phyloP scores from a whole-genome alignment of 2,113 vertebrate genomes.

The Seriola quinqueradiata region DNA sequence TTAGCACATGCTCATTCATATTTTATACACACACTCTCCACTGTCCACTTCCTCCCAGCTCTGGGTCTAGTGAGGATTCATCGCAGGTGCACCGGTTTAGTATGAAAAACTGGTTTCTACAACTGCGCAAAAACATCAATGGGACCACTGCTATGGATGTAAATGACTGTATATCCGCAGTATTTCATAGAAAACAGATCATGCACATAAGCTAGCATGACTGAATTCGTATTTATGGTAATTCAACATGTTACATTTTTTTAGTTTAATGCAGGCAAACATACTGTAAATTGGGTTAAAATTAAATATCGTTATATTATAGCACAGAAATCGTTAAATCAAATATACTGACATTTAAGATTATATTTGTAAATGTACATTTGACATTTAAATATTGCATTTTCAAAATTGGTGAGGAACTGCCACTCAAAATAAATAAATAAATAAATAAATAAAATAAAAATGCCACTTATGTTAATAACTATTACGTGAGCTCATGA shows the following conservation, averaged over 20 bases:
- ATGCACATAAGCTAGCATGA: neutral
- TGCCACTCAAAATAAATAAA: too few species aligned
- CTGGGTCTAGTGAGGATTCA: slow-evolving; percentile 23
- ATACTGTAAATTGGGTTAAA: neutral
- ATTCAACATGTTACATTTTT: neutral
- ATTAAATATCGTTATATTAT: too few species aligned
- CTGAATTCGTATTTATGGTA: neutral
- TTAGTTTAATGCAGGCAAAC: neutral
- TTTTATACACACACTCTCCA: slow-evolving; percentile 31
- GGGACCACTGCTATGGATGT: neutral
- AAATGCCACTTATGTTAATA: neutral
- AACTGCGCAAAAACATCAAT: slow-evolving; percentile 21
- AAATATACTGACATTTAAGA: too few species aligned
- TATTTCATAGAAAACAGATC: neutral
- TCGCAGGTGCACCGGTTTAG: neutral
- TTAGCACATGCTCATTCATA: slow-evolving; percentile 57
- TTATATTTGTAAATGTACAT: neutral
- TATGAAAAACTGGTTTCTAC: neutral
- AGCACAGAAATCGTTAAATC: too few species aligned
- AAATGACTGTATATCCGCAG: neutral
- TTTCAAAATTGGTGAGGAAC: neutral
- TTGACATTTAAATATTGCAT: neutral
- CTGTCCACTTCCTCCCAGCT: slow-evolving; percentile 22
- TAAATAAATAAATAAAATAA: neutral
- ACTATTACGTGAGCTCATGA: neutral